These are phyloP conservation scores for Petaurus breviceps DNA, from an alignment of 2,113 vertebrate species.

Conservation along the genomic window DNA sequence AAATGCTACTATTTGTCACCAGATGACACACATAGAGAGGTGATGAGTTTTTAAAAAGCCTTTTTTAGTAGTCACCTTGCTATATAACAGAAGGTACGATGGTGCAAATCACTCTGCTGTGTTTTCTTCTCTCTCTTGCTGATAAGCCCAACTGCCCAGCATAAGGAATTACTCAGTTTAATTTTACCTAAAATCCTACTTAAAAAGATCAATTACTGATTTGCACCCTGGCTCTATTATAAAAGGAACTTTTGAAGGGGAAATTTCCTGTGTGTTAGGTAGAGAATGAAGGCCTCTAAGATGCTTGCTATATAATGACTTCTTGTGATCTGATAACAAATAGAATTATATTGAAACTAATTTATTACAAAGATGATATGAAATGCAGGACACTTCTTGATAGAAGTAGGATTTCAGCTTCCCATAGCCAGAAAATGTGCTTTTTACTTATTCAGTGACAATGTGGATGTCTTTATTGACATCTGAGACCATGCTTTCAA, in stretches of 20 bases:
- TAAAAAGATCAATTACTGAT: conserved; percentile 64
- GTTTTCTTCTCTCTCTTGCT: conserved; percentile 51
- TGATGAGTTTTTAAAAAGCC: conserved; percentile 5
- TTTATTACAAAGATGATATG: conserved; percentile 46
- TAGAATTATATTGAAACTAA: conserved; percentile 48
- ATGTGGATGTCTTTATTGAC: conserved; percentile 40
- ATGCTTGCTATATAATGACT: not conserved
- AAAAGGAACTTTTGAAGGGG: conserved; percentile 38
- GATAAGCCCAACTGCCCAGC: not conserved
- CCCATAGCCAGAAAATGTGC: not conserved
- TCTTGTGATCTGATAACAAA: conserved; percentile 50
- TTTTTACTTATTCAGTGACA: conserved; percentile 15
- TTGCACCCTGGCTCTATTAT: conserved; percentile 46
- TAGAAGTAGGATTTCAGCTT: conserved; percentile 15
- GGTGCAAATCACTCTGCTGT: conserved; percentile 21
- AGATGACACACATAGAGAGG: conserved; percentile 1
- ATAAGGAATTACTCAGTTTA: conserved; percentile 37
- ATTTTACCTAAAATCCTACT: conserved; percentile 63
- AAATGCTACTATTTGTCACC: conserved; percentile 21
- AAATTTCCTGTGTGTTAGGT: conserved; percentile 41
- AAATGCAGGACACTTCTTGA: conserved; percentile 5
- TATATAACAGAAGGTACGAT: conserved; percentile 26
- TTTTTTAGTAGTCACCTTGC: conserved; percentile 14
- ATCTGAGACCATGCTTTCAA: conserved; percentile 2
- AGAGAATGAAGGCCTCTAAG: conserved; percentile 45